phyloP scores from a whole-genome alignment of 35 echinoderm and acorn worm species.

The Apostichopus californicus region DNA sequence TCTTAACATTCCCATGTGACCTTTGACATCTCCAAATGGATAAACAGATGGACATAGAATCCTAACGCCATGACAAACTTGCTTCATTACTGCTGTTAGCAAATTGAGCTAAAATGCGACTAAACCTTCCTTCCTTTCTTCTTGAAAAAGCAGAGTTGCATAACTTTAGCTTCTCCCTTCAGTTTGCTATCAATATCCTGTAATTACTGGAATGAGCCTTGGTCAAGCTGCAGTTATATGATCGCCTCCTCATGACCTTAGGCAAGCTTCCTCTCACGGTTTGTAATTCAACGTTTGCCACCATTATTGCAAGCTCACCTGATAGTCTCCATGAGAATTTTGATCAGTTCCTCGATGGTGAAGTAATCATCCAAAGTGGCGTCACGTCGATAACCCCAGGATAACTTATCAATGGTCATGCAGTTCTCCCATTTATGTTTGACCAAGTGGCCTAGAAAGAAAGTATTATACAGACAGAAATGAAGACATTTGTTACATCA shows the following conservation, averaged over 20 bases:
- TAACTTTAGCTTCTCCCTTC: too few species aligned
- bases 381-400: slow-evolving; percentile 67
- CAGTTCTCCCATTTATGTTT: slow-evolving; percentile 71
- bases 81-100: too few species aligned
- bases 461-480: too few species aligned
- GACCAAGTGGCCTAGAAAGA: slow-evolving; percentile 26
- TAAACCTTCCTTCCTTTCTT: too few species aligned
- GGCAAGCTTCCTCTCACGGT: background rate
- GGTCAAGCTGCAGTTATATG: too few species aligned
- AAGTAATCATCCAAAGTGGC: slow-evolving; percentile 55
- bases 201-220: slow-evolving; percentile 8
- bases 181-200: background rate
- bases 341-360: slow-evolving; percentile 54
- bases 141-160: too few species aligned
- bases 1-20: too few species aligned
- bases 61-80: too few species aligned
- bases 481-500: too few species aligned
- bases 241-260: background rate
- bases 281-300: background rate
- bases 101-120: too few species aligned
- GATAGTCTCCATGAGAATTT: slow-evolving; percentile 48
- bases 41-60: too few species aligned
- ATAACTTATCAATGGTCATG: slow-evolving; percentile 71
- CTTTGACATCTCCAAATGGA: too few species aligned
- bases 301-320: slow-evolving; percentile 24